phyloP scores from a whole-genome alignment of 2,113 vertebrate genomes.

The Picathartes gymnocephalus region DNA sequence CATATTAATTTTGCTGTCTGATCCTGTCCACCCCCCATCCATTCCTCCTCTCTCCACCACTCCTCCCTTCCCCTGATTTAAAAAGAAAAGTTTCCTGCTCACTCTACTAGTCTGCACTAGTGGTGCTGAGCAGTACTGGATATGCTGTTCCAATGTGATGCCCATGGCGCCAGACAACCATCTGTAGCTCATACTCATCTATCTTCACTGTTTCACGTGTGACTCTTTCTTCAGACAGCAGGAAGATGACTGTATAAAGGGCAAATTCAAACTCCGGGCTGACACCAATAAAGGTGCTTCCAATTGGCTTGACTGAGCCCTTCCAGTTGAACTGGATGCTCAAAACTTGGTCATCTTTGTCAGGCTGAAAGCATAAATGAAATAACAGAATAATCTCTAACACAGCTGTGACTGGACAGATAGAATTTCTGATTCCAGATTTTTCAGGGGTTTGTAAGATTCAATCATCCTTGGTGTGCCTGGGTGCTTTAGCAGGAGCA shows the following conservation, averaged over 20 bases:
- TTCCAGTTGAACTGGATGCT: constrained; percentile 90
- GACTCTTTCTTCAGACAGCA: constrained; percentile 73
- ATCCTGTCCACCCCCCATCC: not conserved
- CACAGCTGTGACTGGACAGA: not conserved
- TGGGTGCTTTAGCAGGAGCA: not conserved
- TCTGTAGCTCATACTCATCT: constrained; percentile 80
- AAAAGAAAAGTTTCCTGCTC: not conserved
- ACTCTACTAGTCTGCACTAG: constrained; percentile 18
- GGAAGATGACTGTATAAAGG: constrained; percentile 83
- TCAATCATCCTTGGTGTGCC: not conserved
- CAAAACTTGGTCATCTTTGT: constrained; percentile 82
- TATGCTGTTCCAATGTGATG: constrained; percentile 80
- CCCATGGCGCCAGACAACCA: constrained; percentile 77
- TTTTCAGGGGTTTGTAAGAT: not conserved
- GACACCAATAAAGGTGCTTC: constrained; percentile 81
- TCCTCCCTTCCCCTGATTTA: accelerated
- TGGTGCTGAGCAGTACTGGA: constrained; percentile 80
- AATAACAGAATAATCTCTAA: not conserved
- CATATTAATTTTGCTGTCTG: not conserved
- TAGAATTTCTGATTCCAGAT: not conserved
- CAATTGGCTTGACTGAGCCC: constrained; percentile 76
- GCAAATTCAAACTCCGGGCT: constrained; percentile 85
- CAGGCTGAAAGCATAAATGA: constrained; percentile 68
- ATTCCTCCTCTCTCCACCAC: not conserved
- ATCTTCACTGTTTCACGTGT: constrained; percentile 72